Percentiles rank a stretch among this genome's conserved stretches.
Conservation (phyloP, 2,888 invertebrate genomes). For the Mythimna loreyi region DNA sequence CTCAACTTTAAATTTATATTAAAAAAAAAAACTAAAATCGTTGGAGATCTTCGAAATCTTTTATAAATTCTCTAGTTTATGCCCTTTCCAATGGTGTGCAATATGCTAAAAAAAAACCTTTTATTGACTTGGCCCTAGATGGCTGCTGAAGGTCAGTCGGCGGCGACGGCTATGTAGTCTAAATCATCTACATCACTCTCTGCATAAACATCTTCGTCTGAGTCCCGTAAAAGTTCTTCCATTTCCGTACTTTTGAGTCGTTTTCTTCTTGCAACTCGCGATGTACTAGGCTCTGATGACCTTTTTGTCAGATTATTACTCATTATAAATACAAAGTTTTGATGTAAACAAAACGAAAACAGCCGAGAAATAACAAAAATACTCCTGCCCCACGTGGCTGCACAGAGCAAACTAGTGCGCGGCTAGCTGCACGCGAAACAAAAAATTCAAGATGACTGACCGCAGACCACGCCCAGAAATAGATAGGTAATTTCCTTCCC, state of each 20-base stretch:
- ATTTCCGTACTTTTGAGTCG: conserved; percentile 9
- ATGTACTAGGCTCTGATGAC: conserved; percentile 1
- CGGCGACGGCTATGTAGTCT: conserved; percentile 19
- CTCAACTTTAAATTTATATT: too few relatives aligned
- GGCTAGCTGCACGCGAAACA: conserved; percentile 2
- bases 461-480: neutral
- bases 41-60: too few relatives aligned
- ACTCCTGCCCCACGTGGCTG: neutral
- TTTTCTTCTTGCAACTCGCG: conserved; percentile 4
- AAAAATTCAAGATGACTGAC: conserved; percentile 1
- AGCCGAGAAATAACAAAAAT: neutral
- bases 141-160: conserved; percentile 28
- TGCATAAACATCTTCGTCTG: conserved; percentile 35
- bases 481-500: neutral
- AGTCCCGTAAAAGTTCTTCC: conserved; percentile 4
- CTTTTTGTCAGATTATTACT: neutral
- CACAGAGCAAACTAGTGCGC: neutral
- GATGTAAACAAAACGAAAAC: neutral
- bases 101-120: too few relatives aligned
- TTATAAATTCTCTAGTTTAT: too few relatives aligned
- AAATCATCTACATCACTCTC: conserved; percentile 32
- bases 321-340: neutral
- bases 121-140: too few relatives aligned
- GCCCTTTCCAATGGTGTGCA: too few relatives aligned
- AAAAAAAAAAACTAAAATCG: too few relatives aligned